phyloP scores from a whole-genome alignment of 2,113 vertebrate species.

The Bucco capensis region DNA sequence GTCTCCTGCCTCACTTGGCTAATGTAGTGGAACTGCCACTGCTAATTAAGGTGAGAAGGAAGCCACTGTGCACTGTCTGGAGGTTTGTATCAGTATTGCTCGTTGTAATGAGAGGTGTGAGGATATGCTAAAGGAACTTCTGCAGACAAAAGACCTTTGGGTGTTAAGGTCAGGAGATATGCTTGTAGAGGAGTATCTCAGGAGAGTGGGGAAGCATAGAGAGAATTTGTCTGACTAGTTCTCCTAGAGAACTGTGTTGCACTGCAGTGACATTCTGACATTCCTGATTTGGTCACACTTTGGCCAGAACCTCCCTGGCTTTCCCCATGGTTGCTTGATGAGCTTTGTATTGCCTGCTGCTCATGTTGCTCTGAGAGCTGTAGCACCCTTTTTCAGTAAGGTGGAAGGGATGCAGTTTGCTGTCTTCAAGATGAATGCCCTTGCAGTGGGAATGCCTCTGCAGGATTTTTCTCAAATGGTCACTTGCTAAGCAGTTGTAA shows the following conservation, averaged over 20 bases:
- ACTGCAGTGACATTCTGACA: no score
- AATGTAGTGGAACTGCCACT: background rate
- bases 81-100: background rate
- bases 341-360: background rate
- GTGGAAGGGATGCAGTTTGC: background rate
- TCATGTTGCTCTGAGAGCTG: background rate
- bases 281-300: background rate
- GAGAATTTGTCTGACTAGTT: background rate
- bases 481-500: no score
- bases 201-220: accelerated
- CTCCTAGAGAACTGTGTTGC: background rate
- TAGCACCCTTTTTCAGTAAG: background rate
- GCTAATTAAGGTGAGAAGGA: background rate
- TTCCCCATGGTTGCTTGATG: background rate
- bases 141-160: background rate
- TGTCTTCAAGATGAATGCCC: background rate
- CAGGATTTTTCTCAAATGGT: background rate
- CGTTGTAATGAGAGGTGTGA: background rate
- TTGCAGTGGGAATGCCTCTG: background rate
- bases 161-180: background rate
- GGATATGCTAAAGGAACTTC: background rate
- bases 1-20: background rate
- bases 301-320: background rate
- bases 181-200: no score
- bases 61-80: background rate